These are phyloP conservation scores for Himalopsyche kuldschensis DNA, from an alignment of 2,888 invertebrate species.

Conservation along the genomic window DNA sequence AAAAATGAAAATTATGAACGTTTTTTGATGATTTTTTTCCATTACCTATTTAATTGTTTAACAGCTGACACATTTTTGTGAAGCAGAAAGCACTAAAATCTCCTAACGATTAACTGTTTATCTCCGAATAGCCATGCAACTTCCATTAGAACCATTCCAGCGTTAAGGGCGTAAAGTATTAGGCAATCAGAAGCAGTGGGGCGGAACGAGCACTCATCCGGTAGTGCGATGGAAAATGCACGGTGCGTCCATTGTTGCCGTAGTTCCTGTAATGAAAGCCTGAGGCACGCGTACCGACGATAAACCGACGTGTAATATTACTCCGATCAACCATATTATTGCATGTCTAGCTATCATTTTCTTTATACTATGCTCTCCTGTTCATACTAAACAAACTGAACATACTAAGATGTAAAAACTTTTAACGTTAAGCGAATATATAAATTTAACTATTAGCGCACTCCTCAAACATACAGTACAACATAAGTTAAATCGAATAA, in stretches of 20 bases:
- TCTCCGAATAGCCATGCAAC: neutral
- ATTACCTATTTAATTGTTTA: too few relatives aligned
- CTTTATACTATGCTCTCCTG: neutral
- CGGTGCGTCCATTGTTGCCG: conserved; percentile 8
- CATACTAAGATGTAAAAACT: too few relatives aligned
- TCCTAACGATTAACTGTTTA: neutral
- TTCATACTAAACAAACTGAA: neutral
- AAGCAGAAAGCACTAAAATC: neutral
- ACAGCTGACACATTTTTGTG: neutral
- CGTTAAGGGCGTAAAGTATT: conserved; percentile 4
- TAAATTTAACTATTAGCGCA: too few relatives aligned
- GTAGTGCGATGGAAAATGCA: neutral
- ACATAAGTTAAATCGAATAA: too few relatives aligned
- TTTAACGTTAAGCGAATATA: too few relatives aligned
- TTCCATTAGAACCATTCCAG: neutral
- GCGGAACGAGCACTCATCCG: conserved; percentile 2
- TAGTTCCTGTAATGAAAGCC: conserved; percentile 9
- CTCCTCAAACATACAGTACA: too few relatives aligned
- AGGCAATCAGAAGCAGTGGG: conserved; percentile 3
- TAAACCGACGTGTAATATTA: conserved; percentile 2
- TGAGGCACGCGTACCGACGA: conserved; percentile 1
- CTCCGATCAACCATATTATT: neutral
- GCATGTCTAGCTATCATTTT: neutral
- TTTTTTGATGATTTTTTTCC: too few relatives aligned
- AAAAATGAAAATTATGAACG: too few relatives aligned